Evolutionary conservation across 2,797 vertebrate species (phyloP).

Genomic region (Poeciliopsis turneri): DNA sequence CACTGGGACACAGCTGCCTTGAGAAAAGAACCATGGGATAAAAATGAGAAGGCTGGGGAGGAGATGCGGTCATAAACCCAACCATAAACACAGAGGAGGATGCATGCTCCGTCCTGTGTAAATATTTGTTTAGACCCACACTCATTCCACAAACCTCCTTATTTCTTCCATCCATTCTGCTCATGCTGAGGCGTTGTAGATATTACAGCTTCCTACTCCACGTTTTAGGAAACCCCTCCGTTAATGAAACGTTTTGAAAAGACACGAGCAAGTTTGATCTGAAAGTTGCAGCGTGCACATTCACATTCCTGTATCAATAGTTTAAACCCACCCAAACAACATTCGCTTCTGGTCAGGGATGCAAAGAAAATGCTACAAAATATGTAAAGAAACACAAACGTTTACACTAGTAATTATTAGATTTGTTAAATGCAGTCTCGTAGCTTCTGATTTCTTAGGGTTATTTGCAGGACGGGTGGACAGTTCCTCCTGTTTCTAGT

Average conservation of each 20-base stretch:
- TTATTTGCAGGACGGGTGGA: no score
- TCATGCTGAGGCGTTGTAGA: not conserved
- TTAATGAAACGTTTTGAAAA: not conserved
- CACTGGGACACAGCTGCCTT: not conserved
- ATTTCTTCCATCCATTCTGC: constrained; percentile 8
- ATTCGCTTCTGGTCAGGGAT: no score
- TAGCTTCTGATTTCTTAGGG: no score
- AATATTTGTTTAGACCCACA: constrained; percentile 67
- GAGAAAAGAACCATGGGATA: not conserved
- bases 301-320: not conserved
- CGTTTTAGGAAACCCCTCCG: not conserved
- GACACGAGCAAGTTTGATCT: not conserved
- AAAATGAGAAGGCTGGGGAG: constrained; percentile 12
- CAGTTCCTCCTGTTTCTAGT: no score
- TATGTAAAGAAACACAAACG: no score
- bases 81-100: constrained; percentile 60
- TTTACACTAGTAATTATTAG: no score
- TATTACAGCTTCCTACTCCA: not conserved
- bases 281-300: not conserved
- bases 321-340: no score
- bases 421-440: no score
- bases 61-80: constrained; percentile 41
- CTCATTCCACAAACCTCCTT: constrained; percentile 21
- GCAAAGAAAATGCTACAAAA: no score
- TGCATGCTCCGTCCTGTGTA: constrained; percentile 30